phyloP scores from a whole-genome alignment of 2,113 vertebrate genomes.

The Onychostruthus taczanowskii region DNA sequence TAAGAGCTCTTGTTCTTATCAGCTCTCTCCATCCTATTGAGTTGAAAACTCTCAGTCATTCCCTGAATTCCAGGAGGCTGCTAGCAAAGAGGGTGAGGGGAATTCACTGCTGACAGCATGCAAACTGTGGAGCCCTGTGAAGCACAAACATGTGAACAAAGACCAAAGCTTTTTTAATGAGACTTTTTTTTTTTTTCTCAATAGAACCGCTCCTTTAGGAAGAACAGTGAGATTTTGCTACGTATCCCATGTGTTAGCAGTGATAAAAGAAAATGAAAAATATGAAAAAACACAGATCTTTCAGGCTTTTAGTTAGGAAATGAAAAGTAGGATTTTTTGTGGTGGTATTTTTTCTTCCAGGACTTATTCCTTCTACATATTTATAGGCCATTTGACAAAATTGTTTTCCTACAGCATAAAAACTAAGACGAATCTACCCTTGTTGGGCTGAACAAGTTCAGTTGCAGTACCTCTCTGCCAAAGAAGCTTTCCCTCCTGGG shows the following conservation, averaged over 20 bases:
- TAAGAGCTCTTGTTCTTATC: background rate
- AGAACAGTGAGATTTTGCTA: background rate
- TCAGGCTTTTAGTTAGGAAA: background rate
- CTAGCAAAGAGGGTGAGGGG: background rate
- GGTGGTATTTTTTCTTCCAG: background rate
- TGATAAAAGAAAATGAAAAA: background rate
- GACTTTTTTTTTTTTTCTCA: background rate
- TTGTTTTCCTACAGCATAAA: background rate
- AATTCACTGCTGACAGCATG: background rate
- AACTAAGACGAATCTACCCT: background rate
- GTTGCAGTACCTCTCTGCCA: background rate
- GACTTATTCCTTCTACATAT: background rate
- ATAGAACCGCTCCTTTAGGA: background rate
- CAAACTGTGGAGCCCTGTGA: background rate
- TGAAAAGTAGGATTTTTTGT: background rate
- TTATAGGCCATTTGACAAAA: background rate
- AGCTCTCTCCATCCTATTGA: background rate
- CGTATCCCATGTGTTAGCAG: background rate
- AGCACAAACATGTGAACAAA: background rate
- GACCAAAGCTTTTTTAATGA: background rate
- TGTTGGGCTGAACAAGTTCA: background rate
- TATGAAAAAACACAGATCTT: background rate
- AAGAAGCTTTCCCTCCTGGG: background rate
- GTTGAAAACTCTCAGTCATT: background rate
- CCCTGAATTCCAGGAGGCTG: background rate